Evolutionary conservation across 2,888 invertebrate species (phyloP).

Genomic region (Proisotoma minuta): DNA sequence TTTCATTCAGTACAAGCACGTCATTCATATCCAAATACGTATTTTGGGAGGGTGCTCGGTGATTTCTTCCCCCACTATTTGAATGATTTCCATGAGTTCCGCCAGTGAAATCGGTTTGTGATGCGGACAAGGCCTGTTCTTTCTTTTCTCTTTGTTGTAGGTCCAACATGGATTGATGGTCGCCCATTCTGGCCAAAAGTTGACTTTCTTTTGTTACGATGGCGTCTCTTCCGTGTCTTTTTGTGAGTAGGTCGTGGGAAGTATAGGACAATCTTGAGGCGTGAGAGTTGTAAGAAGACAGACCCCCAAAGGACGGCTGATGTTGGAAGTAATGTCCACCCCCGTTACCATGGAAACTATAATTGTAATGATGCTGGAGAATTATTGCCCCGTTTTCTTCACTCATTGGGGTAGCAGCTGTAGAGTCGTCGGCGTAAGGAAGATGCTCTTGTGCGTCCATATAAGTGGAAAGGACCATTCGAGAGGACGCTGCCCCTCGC

Average conservation of each 20-base stretch:
- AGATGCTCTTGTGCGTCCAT: slow-evolving; percentile 73
- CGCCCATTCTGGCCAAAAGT: slow-evolving; percentile 56
- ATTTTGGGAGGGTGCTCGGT: neutral
- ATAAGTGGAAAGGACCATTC: slow-evolving; percentile 83
- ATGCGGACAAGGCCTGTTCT: neutral
- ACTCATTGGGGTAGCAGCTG: slow-evolving; percentile 95
- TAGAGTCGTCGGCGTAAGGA: slow-evolving; percentile 95
- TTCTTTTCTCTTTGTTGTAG: slow-evolving; percentile 1
- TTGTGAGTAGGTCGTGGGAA: slow-evolving; percentile 75
- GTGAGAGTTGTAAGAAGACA: slow-evolving; percentile 89
- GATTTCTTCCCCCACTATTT: neutral
- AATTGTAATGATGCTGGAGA: slow-evolving; percentile 65
- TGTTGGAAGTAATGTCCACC: too few species aligned
- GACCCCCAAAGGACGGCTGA: too few species aligned
- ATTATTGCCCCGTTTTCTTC: slow-evolving; percentile 95
- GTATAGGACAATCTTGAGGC: slow-evolving; percentile 89
- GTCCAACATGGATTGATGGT: slow-evolving; percentile 5
- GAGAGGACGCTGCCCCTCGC: neutral
- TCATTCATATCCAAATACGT: slow-evolving; percentile 61
- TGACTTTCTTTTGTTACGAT: slow-evolving; percentile 79
- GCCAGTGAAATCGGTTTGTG: neutral
- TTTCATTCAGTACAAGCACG: slow-evolving; percentile 94
- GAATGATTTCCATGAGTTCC: neutral
- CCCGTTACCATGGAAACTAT: slow-evolving; percentile 5
- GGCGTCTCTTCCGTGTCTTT: slow-evolving; percentile 34